phyloP scores from a whole-genome alignment of 2,797 vertebrate genomes.

The Erethizon dorsatum region DNA sequence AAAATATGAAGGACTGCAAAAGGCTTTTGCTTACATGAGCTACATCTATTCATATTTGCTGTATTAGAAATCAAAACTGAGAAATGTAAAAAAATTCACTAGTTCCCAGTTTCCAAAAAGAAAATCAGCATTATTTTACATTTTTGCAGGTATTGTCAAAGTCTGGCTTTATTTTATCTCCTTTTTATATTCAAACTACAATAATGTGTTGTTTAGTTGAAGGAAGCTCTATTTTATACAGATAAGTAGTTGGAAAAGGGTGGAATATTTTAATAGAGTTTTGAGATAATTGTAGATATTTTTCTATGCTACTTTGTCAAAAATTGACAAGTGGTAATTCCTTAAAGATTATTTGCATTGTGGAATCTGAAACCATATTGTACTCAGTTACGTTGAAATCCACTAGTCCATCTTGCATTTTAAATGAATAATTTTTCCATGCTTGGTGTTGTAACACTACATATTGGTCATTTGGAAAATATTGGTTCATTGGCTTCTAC shows the following conservation, averaged over 20 bases:
- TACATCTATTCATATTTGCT: background rate
- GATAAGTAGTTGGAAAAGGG: background rate
- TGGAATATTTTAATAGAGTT: slow-evolving; percentile 25
- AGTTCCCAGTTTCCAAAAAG: slow-evolving; percentile 20
- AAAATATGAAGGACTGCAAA: background rate
- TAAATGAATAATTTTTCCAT: background rate
- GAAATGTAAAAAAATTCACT: background rate
- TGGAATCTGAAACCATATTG: background rate
- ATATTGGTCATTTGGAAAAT: slow-evolving; percentile 42
- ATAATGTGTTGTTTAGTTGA: slow-evolving; percentile 21
- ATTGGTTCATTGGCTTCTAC: background rate
- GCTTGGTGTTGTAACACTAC: background rate
- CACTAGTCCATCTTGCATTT: background rate
- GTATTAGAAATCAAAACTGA: slow-evolving; percentile 45
- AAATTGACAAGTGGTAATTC: background rate
- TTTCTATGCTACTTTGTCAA: slow-evolving; percentile 32
- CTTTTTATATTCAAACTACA: background rate
- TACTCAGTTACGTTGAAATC: slow-evolving; percentile 13
- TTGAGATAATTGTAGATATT: slow-evolving; percentile 36
- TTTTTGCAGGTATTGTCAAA: slow-evolving; percentile 14
- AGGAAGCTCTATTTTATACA: background rate
- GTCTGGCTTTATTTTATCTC: slow-evolving; percentile 6
- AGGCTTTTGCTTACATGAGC: background rate
- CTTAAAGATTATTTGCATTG: background rate
- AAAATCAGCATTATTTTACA: background rate